phyloP scores from a whole-genome alignment of 2,888 invertebrate species.

The Cheilosia grossa region DNA sequence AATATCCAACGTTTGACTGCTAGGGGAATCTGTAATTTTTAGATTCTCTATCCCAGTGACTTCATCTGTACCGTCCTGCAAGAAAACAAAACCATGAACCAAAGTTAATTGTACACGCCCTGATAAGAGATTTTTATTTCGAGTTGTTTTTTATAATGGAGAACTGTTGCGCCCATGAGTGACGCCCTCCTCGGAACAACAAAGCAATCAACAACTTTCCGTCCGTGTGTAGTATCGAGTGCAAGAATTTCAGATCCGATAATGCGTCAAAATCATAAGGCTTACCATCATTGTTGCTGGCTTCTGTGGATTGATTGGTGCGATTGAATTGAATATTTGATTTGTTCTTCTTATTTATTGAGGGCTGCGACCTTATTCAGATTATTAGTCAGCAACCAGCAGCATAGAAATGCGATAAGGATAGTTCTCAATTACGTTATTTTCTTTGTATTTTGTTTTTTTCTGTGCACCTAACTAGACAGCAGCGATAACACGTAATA shows the following conservation, averaged over 20 bases:
- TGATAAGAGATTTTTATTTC: slow-evolving; percentile 33
- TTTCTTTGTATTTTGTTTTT: slow-evolving; percentile 7
- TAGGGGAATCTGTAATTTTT: slow-evolving; percentile 49
- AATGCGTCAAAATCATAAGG: background rate
- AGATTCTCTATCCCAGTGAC: slow-evolving; percentile 75
- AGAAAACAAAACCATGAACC: slow-evolving; percentile 13
- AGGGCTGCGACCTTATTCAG: slow-evolving; percentile 26
- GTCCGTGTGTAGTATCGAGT: background rate
- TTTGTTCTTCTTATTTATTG: slow-evolving; percentile 11
- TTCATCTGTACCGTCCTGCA: slow-evolving; percentile 80
- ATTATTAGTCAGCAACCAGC: slow-evolving; percentile 61
- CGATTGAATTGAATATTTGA: slow-evolving; percentile 34
- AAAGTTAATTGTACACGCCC: slow-evolving; percentile 27
- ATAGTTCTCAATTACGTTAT: slow-evolving; percentile 18
- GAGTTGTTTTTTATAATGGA: slow-evolving; percentile 26
- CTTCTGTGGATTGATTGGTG: background rate
- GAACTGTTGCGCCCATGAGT: slow-evolving; percentile 64
- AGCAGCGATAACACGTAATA: slow-evolving; percentile 54
- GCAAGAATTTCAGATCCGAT: background rate
- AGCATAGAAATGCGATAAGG: slow-evolving; percentile 61
- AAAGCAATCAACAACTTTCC: slow-evolving; percentile 53
- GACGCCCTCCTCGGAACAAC: slow-evolving; percentile 53
- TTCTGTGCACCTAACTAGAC: slow-evolving; percentile 3
- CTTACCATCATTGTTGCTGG: slow-evolving; percentile 66
- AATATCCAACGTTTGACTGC: slow-evolving; percentile 58